phyloP scores from a whole-genome alignment of 2,113 vertebrate species.

The Pristiophorus japonicus region DNA sequence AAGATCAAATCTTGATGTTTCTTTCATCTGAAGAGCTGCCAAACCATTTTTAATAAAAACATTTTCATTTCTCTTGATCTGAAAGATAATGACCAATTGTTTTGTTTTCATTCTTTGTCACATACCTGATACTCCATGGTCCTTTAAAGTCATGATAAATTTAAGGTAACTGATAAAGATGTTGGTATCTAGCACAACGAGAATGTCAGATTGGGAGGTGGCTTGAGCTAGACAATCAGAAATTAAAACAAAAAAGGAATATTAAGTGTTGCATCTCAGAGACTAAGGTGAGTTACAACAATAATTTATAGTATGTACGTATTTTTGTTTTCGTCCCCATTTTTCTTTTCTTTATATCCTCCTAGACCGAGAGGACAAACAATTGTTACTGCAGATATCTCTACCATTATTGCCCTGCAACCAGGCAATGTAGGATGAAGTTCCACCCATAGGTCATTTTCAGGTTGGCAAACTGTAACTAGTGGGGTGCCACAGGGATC shows the following conservation, averaged over 20 bases:
- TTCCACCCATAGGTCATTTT: too few relatives aligned
- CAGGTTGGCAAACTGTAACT: too few relatives aligned
- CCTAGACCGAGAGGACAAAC: neutral
- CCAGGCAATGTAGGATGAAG: neutral
- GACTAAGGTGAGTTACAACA: neutral
- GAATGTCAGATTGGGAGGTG: slow-evolving; percentile 55
- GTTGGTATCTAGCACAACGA: slow-evolving; percentile 88
- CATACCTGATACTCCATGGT: slow-evolving; percentile 71
- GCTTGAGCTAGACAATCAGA: slow-evolving; percentile 50
- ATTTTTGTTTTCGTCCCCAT: neutral
- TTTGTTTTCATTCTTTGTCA: slow-evolving; percentile 22
- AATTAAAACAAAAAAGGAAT: neutral
- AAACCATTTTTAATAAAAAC: neutral
- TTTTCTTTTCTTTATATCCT: neutral
- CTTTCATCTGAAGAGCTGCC: neutral
- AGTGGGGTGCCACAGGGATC: too few relatives aligned
- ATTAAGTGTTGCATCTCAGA: neutral
- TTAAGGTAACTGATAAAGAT: slow-evolving; percentile 85
- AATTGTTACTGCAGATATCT: too few relatives aligned
- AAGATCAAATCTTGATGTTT: neutral
- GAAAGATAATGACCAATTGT: neutral
- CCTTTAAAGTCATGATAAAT: slow-evolving; percentile 70
- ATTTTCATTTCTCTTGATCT: neutral
- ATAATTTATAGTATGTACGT: neutral
- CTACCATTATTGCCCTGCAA: neutral